These are phyloP conservation scores for Condylura cristata DNA, from an alignment of 2,113 vertebrate genomes.

Conservation along the genomic window DNA sequence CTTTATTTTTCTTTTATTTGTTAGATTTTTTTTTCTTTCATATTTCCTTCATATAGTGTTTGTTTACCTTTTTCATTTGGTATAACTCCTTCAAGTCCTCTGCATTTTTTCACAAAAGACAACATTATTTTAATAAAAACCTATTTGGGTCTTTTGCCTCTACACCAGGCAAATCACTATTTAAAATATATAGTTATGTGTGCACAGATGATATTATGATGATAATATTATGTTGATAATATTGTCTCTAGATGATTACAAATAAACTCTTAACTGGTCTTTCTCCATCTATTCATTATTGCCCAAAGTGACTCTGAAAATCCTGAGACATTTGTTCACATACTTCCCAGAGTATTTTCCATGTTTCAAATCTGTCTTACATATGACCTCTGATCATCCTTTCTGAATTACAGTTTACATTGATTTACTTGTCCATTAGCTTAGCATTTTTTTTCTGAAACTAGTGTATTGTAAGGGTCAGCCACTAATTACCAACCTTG, in stretches of 20 bases:
- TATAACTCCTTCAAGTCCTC: too few species aligned
- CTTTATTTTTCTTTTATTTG: too few species aligned
- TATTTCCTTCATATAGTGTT: too few species aligned
- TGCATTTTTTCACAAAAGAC: too few species aligned
- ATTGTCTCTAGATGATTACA: background rate
- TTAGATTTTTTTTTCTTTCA: too few species aligned
- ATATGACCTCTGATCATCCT: background rate
- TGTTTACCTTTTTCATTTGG: too few species aligned
- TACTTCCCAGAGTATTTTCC: background rate
- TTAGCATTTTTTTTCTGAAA: background rate
- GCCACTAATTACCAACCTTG: background rate
- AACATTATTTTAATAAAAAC: conserved; percentile 3
- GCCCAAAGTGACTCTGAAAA: background rate
- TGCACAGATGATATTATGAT: too few species aligned
- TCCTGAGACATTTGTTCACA: background rate
- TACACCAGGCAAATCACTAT: background rate
- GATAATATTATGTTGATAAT: too few species aligned
- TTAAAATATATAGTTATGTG: background rate
- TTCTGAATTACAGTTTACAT: background rate
- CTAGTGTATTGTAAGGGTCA: background rate
- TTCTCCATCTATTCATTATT: background rate
- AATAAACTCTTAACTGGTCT: background rate
- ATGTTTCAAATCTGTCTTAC: background rate
- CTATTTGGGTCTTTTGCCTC: background rate
- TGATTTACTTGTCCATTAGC: background rate